phyloP scores from a whole-genome alignment of 2,113 vertebrate genomes.

The Nicator chloris region DNA sequence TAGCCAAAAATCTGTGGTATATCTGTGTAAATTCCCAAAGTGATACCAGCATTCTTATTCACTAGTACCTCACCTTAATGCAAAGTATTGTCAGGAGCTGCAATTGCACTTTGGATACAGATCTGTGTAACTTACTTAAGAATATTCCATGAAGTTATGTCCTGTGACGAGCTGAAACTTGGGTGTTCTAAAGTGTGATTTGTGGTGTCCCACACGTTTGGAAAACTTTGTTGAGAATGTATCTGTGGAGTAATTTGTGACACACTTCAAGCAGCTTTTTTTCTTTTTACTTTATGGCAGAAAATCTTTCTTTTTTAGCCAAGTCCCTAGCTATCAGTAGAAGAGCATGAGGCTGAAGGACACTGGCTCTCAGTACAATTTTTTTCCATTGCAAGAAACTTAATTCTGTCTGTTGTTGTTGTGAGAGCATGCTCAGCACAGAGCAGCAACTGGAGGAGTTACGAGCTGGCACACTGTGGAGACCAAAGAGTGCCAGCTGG shows the following conservation, averaged over 20 bases:
- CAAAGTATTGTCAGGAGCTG: background rate
- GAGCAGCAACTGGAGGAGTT: background rate
- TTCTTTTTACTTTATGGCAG: background rate
- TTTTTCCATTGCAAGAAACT: background rate
- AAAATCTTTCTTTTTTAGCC: background rate
- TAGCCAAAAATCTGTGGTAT: background rate
- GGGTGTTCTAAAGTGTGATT: background rate
- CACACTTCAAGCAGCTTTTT: background rate
- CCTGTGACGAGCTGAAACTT: background rate
- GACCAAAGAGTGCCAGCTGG: background rate
- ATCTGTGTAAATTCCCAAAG: background rate
- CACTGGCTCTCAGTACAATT: rapidly evolving
- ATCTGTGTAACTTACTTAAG: background rate
- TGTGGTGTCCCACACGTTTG: background rate
- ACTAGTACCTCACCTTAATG: background rate
- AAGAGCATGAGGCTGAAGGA: background rate
- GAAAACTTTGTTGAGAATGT: background rate
- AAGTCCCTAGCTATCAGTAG: background rate
- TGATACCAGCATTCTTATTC: background rate
- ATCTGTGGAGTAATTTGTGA: background rate
- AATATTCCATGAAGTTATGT: background rate
- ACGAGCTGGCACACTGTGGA: background rate
- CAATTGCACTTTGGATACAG: background rate
- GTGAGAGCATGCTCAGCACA: background rate
- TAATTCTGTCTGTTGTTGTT: background rate